Base-by-base conservation (phyloP, 92 coral and sea anemone genomes). In the Parazoanthus darwini region DNA sequence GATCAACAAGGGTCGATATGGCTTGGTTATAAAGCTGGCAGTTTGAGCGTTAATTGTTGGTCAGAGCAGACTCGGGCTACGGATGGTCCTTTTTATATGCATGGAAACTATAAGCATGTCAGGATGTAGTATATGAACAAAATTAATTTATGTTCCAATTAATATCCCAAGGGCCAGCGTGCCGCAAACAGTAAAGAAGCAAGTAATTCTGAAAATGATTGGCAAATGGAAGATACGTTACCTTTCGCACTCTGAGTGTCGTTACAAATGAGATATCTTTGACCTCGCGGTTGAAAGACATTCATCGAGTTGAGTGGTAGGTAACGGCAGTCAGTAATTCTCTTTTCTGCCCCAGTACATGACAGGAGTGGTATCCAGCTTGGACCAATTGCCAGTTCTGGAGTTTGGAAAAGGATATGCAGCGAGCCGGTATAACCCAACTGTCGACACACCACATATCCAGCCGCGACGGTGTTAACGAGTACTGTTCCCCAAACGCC, bases 391-490 rank as follows among this genome's bases (percentile, higher is more conserved):
- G 25, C n/a, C 79, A 5, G 79, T 75, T 44, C 51, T 6, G 23
- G 13, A 39, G 10, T 1, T 76, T 39, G 80, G 25, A 1, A 0
- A 23, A 39, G 3, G 14, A 20, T 3, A 20, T 76, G 51, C 2
- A 76, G 80, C 54, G 13, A 22, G 29, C 29, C 54, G 80, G 1
- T 76, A 43, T 76, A 76, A 7, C 80, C 80, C 33, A 76, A 29
- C 46, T 76, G 80, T 39, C 80, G 80, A 46, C 80, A 76, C 9
- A 39, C n/a, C 23, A 76, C 80, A 38, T 76, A 33, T 8, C 26
- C 80, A 18, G 9, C 3, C 3, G 23, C 25, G 1, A 3, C 11
- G 22, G 1, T 74, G 78, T 8, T 3, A 8, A 39, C 14, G 26
- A 6, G 3, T 6, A 10, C 43, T 5, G 80, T 37, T 39, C 80